Evolutionary conservation across 1,140 invertebrate genomes (phyloP), one percentile per base, ranked within the genome.

Genomic region (Drosophila sp.): DNA sequence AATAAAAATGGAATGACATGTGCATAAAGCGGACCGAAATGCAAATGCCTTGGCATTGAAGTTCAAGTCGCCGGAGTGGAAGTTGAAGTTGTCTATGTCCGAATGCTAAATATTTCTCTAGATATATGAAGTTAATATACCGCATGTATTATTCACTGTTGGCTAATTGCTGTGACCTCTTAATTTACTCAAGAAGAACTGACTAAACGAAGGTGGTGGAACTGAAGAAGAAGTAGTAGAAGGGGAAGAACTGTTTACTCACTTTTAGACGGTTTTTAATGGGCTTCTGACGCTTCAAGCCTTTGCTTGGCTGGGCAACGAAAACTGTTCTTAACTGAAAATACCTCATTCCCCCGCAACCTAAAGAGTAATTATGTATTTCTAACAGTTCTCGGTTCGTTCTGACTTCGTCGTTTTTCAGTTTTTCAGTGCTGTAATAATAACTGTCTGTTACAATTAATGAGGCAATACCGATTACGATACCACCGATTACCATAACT

Each of bases 81-180:
- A 76, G 56, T 38, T 73, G 62, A 67, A 56, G 33, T 57, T 58
- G 72, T 76, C 54, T 80, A 76, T 80, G 87, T 81, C 87, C 90
- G 90, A 90, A 87, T 81, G 80, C 69, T 90, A 87, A 80, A 90
- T 76, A 81, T 47, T 25, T 47, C 72, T 68, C 79, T 85, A 77
- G 73, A 82, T 90, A 67, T 78, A 63, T 79, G 68, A 2, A 38
- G 35, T 38, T 38, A 4, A 11, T 50, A 10, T 50, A 50, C 4
- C n/a, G 40, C 40, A 23, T 50, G 6, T 50, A 27, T 50, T 27
- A 50, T 85, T 79, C 83, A 90, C 90, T 91, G 78, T 90, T 91
- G 90, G 90, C 90, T 91, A 91, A 91, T 91, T 91, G 87, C 79
- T 91, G 78, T 91, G 90, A 91, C 90, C 90, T 91, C 90, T 80